phyloP scores from a whole-genome alignment of 2,113 vertebrate genomes.

The Indri indri region DNA sequence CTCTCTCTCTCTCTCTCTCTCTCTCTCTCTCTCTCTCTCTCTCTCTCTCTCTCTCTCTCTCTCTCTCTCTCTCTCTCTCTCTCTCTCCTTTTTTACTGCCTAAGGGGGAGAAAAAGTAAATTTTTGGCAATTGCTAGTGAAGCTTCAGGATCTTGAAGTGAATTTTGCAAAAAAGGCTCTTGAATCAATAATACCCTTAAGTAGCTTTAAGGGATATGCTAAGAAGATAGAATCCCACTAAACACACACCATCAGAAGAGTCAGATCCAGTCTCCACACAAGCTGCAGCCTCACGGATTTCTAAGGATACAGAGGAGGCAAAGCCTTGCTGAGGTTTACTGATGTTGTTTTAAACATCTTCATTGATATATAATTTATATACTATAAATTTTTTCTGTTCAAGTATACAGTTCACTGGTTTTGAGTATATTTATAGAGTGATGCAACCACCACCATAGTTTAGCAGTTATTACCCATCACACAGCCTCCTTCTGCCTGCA shows the following conservation, averaged over 20 bases:
- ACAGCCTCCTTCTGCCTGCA: rapidly evolving
- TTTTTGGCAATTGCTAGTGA: background rate
- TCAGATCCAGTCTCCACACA: background rate
- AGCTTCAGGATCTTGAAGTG: background rate
- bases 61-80: rapidly evolving
- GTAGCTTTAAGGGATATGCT: background rate
- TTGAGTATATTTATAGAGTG: background rate
- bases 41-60: rapidly evolving
- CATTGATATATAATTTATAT: background rate
- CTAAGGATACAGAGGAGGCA: background rate
- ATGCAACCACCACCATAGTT: background rate
- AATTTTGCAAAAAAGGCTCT: background rate
- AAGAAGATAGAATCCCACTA: background rate
- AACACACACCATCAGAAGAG: background rate
- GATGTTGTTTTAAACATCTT: background rate
- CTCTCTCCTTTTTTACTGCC: background rate
- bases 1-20: too few relatives aligned
- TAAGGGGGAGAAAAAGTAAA: background rate
- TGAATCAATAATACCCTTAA: background rate
- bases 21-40: too few relatives aligned
- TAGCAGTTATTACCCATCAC: background rate
- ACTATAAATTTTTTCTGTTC: background rate
- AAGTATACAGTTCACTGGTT: background rate
- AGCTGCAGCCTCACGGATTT: background rate
- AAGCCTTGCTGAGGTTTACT: background rate